Percentiles rank a stretch among this genome's conserved stretches.
Conservation (phyloP, 2,888 invertebrate species). For the Cephus pygmeus region DNA sequence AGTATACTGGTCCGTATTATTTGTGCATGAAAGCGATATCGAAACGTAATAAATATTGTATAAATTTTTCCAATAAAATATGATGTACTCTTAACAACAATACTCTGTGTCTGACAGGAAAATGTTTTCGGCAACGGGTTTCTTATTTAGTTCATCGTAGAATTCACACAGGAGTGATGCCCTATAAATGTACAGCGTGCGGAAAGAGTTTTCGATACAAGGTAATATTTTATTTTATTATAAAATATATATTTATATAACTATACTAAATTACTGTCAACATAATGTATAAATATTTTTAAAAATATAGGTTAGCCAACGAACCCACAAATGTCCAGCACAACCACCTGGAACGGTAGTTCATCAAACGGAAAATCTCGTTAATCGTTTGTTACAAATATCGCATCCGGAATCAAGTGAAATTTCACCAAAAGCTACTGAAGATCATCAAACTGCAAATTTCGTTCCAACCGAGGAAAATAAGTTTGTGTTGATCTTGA, state of each 20-base stretch:
- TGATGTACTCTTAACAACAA: constrained; percentile 4
- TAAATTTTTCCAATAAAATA: background rate
- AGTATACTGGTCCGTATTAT: background rate
- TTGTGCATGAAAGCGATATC: background rate
- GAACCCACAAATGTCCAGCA: constrained; percentile 82
- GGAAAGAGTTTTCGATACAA: constrained; percentile 86
- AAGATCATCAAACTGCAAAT: constrained; percentile 65
- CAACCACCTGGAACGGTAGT: constrained; percentile 73
- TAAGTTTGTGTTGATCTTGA: constrained; percentile 55
- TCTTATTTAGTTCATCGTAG: constrained; percentile 86
- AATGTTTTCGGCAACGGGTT: constrained; percentile 87
- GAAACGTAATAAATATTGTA: background rate
- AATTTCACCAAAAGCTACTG: constrained; percentile 62
- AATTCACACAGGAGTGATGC: constrained; percentile 88
- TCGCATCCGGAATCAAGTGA: constrained; percentile 45
- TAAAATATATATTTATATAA: background rate
- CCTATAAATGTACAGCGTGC: constrained; percentile 84
- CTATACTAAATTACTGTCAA: background rate
- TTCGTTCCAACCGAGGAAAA: constrained; percentile 38
- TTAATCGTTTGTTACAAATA: constrained; percentile 42
- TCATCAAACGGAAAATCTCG: constrained; percentile 53
- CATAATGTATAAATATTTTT: background rate
- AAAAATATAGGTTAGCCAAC: constrained; percentile 76
- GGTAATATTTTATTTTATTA: constrained; percentile 61
- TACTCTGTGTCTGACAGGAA: constrained; percentile 69